Conservation (phyloP, 2,113 vertebrate genomes). For the Cisticola juncidis region DNA sequence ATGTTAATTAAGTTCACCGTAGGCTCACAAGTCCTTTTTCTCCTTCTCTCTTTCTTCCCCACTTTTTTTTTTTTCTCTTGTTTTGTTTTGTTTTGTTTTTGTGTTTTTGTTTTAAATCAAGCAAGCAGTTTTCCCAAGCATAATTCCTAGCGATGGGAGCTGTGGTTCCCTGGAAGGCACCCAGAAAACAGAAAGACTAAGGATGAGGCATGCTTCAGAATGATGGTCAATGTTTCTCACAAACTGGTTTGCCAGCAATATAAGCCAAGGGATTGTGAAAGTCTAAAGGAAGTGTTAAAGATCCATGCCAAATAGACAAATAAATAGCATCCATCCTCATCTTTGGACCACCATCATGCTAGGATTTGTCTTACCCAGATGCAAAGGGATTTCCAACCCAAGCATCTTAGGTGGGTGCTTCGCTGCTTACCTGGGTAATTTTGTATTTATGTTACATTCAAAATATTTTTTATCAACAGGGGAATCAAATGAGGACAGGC, state of each 20-base stretch:
- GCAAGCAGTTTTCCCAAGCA: not conserved
- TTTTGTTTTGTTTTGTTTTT: no score
- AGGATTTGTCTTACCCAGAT: not conserved
- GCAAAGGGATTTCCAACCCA: not conserved
- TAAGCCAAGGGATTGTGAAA: not conserved
- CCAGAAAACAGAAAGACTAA: not conserved
- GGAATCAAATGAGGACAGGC: not conserved
- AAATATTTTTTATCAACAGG: not conserved
- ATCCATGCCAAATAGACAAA: not conserved
- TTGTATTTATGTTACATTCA: not conserved
- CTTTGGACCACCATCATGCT: not conserved
- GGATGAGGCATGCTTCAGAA: not conserved
- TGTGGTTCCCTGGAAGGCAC: not conserved
- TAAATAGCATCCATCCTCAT: not conserved
- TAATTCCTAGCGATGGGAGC: not conserved
- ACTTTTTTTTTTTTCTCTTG: not conserved
- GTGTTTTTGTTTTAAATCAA: not conserved
- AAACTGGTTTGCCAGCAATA: not conserved
- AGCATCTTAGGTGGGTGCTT: not conserved
- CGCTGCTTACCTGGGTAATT: not conserved
- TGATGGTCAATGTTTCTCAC: not conserved
- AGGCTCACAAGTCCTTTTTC: conserved; percentile 1
- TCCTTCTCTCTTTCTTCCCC: not conserved
- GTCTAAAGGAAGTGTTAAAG: not conserved
- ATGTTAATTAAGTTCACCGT: conserved; percentile 63